Percentiles rank a stretch among this genome's conserved stretches.
Evolutionary conservation across 2,113 vertebrate species (phyloP).

Genomic region (Prunella fulvescens): DNA sequence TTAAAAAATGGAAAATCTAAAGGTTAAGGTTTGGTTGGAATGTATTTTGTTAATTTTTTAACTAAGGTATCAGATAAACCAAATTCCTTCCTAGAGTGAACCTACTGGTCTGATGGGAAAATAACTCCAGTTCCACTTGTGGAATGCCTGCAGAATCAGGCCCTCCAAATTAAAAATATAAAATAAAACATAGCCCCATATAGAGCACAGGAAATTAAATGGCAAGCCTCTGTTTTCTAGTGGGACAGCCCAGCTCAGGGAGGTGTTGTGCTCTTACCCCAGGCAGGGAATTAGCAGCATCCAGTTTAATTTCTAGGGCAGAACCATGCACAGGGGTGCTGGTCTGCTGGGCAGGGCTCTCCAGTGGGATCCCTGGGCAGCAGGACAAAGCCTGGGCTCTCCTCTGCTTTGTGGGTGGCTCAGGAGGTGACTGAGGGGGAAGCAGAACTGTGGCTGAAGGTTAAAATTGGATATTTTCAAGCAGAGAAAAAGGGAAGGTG

Average conservation of each 20-base stretch:
- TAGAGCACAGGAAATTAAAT: conserved; percentile 38
- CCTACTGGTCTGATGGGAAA: neutral
- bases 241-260: neutral
- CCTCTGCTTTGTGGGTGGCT: neutral
- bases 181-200: neutral
- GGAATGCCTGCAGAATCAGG: neutral
- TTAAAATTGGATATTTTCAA: neutral
- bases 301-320: neutral
- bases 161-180: neutral
- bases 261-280: neutral
- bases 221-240: neutral
- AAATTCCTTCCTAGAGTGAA: neutral
- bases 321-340: rapidly evolving
- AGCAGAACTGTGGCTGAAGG: neutral
- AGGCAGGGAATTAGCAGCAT: neutral
- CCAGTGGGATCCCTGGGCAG: neutral
- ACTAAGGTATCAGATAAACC: neutral
- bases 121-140: neutral
- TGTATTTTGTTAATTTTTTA: neutral
- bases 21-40: conserved; percentile 6
- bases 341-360: neutral
- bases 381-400: neutral
- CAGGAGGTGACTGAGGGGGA: neutral
- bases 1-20: neutral
- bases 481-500: neutral